A percentile compares a stretch with the other conserved stretches of the same genome.
Conservation (phyloP, 2,113 vertebrate species). For the Hemichromis elongatus region DNA sequence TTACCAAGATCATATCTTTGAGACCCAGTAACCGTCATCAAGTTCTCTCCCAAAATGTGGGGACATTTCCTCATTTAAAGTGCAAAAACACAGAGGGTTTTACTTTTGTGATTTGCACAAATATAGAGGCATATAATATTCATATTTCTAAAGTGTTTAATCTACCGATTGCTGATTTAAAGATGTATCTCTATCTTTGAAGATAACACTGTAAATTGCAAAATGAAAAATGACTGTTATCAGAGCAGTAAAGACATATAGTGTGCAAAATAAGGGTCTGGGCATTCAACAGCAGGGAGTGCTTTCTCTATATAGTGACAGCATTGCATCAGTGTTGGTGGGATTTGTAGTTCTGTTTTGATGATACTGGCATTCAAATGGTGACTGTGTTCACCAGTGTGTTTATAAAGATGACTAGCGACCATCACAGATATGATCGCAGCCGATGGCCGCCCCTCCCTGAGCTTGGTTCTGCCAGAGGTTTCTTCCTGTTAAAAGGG, state of each 20-base stretch:
- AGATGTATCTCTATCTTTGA: not conserved
- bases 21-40: not conserved
- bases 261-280: not conserved
- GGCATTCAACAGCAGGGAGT: not conserved
- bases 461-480: no score
- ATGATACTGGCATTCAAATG: not conserved
- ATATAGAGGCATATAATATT: not conserved
- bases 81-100: not conserved
- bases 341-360: not conserved
- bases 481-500: no score
- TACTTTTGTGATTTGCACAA: not conserved
- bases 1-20: slow-evolving; percentile 21
- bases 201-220: not conserved
- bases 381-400: not conserved
- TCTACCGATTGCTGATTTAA: not conserved
- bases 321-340: not conserved
- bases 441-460: no score
- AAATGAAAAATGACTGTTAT: not conserved
- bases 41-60: not conserved
- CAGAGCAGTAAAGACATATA: not conserved
- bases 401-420: not conserved
- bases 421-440: not conserved
- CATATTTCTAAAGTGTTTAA: not conserved
- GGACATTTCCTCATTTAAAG: not conserved
- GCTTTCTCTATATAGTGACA: not conserved